Evolutionary conservation across 1,140 invertebrate genomes (phyloP).

Genomic region (Cyclina sinensis): DNA sequence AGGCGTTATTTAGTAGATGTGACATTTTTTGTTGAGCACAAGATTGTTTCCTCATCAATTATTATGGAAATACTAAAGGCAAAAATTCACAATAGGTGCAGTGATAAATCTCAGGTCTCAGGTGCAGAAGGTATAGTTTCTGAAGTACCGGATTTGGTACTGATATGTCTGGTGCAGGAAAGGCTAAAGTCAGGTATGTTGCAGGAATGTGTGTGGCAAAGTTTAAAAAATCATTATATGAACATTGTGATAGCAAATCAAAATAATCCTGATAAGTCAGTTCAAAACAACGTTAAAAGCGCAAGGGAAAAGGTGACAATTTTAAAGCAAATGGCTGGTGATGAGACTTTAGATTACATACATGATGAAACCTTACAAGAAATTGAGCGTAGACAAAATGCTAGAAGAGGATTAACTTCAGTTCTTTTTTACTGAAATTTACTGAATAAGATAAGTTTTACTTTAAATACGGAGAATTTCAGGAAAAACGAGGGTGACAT

Average conservation of each 20-base stretch:
- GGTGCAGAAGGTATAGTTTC: not conserved
- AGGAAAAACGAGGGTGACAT: too few relatives aligned
- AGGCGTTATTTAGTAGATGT: not conserved
- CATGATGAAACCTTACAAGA: too few relatives aligned
- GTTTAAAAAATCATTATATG: not conserved
- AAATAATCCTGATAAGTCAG: not conserved
- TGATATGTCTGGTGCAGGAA: not conserved
- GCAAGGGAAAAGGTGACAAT: not conserved
- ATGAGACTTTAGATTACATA: too few relatives aligned
- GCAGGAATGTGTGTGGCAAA: constrained; percentile 33
- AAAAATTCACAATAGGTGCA: constrained; percentile 3
- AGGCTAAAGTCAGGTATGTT: too few relatives aligned
- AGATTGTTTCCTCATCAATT: too few relatives aligned
- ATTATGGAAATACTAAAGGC: too few relatives aligned
- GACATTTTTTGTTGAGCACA: too few relatives aligned
- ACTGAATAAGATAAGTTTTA: too few relatives aligned
- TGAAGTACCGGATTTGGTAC: not conserved
- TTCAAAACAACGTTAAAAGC: not conserved
- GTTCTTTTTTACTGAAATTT: too few relatives aligned
- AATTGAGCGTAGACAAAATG: too few relatives aligned
- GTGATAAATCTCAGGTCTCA: not conserved
- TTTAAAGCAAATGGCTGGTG: not conserved
- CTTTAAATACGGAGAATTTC: too few relatives aligned
- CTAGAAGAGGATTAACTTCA: too few relatives aligned
- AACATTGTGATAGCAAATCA: not conserved